Evolutionary conservation across 2,888 invertebrate genomes (phyloP).

Genomic region (Brenthis ino): DNA sequence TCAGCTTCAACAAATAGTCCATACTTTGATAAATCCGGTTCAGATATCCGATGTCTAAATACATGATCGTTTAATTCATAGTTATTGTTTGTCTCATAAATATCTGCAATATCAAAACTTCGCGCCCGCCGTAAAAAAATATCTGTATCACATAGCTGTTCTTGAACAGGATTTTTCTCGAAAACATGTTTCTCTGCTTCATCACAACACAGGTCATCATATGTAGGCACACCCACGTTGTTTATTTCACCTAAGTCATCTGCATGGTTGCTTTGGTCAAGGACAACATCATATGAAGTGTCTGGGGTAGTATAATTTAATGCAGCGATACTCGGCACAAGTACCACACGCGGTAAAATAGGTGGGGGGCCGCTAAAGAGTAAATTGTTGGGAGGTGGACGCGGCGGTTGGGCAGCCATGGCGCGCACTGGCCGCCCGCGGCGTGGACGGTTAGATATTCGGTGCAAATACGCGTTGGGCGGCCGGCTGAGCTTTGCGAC

Average conservation of each 20-base stretch:
- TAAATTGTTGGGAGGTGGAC: conserved; percentile 76
- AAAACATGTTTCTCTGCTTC: conserved; percentile 53
- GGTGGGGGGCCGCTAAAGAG: conserved; percentile 77
- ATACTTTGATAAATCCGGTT: conserved; percentile 75
- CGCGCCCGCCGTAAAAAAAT: conserved; percentile 67
- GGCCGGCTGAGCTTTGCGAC: conserved; percentile 78
- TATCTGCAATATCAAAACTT: conserved; percentile 74
- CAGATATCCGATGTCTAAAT: conserved; percentile 64
- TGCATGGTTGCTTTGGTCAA: conserved; percentile 61
- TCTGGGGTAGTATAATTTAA: conserved; percentile 46
- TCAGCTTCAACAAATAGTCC: conserved; percentile 70
- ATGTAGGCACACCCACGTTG: conserved; percentile 75
- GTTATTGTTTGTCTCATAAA: conserved; percentile 58
- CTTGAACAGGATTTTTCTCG: conserved; percentile 51
- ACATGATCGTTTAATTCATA: conserved; percentile 54
- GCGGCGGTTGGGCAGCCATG: conserved; percentile 79
- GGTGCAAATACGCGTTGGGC: conserved; percentile 72
- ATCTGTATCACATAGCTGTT: conserved; percentile 51
- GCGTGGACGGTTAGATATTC: conserved; percentile 48
- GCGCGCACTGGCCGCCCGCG: conserved; percentile 70
- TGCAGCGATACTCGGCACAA: conserved; percentile 70
- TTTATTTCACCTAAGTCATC: conserved; percentile 73
- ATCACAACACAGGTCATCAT: conserved; percentile 57
- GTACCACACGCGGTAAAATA: conserved; percentile 74
- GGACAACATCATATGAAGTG: conserved; percentile 49